Evolutionary conservation across 2,113 vertebrate genomes (phyloP).

Genomic region (Malurus cyaneus): DNA sequence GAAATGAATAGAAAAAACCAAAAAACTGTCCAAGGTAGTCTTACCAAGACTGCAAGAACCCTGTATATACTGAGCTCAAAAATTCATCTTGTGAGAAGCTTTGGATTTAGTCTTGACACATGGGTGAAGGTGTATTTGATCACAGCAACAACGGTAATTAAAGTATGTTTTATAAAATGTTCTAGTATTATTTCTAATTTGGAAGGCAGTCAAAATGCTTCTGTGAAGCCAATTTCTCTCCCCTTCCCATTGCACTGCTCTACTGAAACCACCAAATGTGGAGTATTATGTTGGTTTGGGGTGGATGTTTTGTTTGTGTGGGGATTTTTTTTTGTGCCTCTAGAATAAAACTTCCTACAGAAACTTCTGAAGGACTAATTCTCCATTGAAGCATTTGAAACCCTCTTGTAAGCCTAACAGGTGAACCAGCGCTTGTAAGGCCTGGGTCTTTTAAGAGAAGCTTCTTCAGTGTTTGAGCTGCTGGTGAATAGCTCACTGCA

Average conservation of each 20-base stretch:
- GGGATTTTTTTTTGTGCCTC: neutral
- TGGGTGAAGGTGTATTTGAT: neutral
- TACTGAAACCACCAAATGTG: neutral
- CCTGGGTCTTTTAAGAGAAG: slow-evolving; percentile 45
- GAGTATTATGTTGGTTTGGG: neutral
- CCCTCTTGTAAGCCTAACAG: slow-evolving; percentile 38
- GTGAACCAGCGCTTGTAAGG: slow-evolving; percentile 32
- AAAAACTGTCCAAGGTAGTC: neutral
- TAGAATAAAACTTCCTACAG: neutral
- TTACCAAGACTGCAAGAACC: neutral
- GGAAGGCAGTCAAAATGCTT: neutral
- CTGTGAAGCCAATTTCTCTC: neutral
- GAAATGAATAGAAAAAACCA: neutral
- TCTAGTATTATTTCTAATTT: neutral
- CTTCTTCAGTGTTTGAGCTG: slow-evolving; percentile 36
- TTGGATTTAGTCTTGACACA: neutral
- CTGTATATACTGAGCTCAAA: neutral
- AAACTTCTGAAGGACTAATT: slow-evolving; percentile 20
- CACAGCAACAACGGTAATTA: neutral
- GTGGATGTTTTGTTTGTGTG: neutral
- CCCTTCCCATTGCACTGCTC: neutral
- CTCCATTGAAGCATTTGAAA: slow-evolving; percentile 35
- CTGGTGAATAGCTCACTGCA: slow-evolving; percentile 50
- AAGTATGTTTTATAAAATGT: neutral
- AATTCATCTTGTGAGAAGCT: neutral